Base-by-base conservation (phyloP, 1,140 invertebrate genomes). In the Trypoxylus dichotomus region DNA sequence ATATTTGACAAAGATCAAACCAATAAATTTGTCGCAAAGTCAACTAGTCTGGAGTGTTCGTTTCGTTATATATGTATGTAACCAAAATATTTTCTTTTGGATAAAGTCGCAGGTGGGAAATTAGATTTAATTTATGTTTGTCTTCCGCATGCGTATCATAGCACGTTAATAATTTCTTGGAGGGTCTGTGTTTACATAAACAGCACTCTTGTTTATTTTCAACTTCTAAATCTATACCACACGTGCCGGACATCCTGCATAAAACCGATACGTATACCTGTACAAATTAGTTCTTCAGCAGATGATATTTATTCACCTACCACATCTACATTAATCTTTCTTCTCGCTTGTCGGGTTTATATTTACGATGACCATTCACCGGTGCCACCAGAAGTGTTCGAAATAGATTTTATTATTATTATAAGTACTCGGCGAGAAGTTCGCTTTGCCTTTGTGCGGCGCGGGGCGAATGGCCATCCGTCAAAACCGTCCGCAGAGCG, bases 401-500 rank as follows among this genome's bases (percentile, higher is more conserved):
- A 63, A 63, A 63, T 63, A 63, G 60, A 63, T 63, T 63, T 63
- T 63, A 27, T 63, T 63, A 63, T 63, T 63, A 63, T 63, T 63
- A 63, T 63, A 63, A 63, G 60, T 27, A 19, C 25, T 27, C 60
- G 60, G 10, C 60, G 60, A 6, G 60, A 24, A 7, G 58, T 24
- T 19, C n/a, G 58, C 25, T 11, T 24, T 25, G 60, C 25, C 60
- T 63, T 24, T 63, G 19, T 63, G 21, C 2, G 5, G 21, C 60
- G 21, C 60, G 21, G 15, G 21, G 63, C n/a, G 21, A 75, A 77
- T 43, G 79, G 79, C 82, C 76, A 85, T 85, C 82, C 82, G 81
- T 85, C 84, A 85, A 78, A 83, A 78, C 47, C 54, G 77, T 80
- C 81, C 78, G 80, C 80, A 79, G 83, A 85, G 83, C 82, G 84